These are phyloP conservation scores for Patagioenas fasciata DNA, from an alignment of 2,113 vertebrate species.

Conservation along the genomic window DNA sequence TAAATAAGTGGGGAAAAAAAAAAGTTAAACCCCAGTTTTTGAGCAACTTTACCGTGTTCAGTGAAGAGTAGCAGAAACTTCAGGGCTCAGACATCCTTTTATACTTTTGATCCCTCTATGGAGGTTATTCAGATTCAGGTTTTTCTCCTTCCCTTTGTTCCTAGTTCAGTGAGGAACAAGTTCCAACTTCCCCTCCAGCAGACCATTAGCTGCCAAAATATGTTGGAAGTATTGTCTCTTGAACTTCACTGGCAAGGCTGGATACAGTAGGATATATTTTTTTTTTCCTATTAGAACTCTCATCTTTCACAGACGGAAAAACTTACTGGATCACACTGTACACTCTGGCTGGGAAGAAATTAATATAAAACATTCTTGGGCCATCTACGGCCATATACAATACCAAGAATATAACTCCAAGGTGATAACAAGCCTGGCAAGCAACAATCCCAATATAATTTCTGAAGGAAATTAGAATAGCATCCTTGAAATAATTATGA, in stretches of 20 bases:
- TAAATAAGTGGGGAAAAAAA: background rate
- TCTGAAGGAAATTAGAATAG: constrained; percentile 19
- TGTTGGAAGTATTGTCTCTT: background rate
- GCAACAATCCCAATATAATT: constrained; percentile 1
- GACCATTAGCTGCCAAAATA: background rate
- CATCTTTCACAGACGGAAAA: background rate
- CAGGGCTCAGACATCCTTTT: background rate
- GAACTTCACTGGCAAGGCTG: background rate
- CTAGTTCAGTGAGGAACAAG: background rate
- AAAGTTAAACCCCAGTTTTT: background rate
- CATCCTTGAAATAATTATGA: background rate
- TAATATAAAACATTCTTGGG: background rate
- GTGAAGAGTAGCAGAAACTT: background rate
- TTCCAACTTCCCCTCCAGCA: background rate
- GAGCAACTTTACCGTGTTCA: background rate
- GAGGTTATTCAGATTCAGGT: background rate
- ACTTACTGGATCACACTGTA: background rate
- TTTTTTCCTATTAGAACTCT: background rate
- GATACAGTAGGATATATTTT: background rate
- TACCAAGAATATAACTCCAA: background rate
- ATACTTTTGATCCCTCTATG: background rate
- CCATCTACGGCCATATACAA: background rate
- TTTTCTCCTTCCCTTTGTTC: constrained; percentile 7
- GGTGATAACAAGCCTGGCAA: background rate
- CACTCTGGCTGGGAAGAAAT: background rate